Percentiles rank a stretch among this genome's conserved stretches.
Conservation (phyloP, 2,797 vertebrate genomes). For the Buphagus erythrorhynchus region DNA sequence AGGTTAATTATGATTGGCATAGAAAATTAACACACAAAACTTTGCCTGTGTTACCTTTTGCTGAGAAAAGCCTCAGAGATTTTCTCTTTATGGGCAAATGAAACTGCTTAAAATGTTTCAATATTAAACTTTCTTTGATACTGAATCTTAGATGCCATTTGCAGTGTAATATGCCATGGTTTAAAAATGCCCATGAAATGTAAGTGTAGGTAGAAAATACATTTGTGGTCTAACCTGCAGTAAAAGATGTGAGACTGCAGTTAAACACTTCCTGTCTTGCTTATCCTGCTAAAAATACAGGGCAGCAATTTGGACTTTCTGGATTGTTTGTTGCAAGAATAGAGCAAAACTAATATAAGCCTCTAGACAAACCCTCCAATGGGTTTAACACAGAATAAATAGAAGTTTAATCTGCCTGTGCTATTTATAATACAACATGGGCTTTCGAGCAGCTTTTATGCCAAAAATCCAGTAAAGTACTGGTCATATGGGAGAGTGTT, state of each 20-base stretch:
- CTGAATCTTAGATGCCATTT: background rate
- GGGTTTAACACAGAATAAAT: background rate
- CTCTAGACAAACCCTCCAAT: background rate
- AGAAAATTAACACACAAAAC: background rate
- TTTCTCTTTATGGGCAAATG: background rate
- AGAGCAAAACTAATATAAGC: background rate
- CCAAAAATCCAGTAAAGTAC: background rate
- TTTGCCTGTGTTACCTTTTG: slow-evolving; percentile 11
- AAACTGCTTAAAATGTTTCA: background rate
- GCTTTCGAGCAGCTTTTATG: background rate
- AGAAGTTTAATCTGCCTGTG: background rate
- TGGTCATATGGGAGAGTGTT: background rate
- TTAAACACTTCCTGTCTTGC: background rate
- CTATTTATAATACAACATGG: background rate
- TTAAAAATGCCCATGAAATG: background rate
- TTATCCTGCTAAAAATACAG: background rate
- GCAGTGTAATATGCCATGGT: background rate
- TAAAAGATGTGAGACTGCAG: background rate
- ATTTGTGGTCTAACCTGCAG: background rate
- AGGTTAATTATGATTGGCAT: slow-evolving; percentile 28
- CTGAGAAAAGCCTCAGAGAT: background rate
- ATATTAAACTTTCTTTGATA: background rate
- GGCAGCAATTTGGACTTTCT: background rate
- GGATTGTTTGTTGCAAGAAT: background rate
- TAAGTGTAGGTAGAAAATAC: background rate